Evolutionary conservation across 2,888 invertebrate species (phyloP).

Genomic region (Drosophila cracens): DNA sequence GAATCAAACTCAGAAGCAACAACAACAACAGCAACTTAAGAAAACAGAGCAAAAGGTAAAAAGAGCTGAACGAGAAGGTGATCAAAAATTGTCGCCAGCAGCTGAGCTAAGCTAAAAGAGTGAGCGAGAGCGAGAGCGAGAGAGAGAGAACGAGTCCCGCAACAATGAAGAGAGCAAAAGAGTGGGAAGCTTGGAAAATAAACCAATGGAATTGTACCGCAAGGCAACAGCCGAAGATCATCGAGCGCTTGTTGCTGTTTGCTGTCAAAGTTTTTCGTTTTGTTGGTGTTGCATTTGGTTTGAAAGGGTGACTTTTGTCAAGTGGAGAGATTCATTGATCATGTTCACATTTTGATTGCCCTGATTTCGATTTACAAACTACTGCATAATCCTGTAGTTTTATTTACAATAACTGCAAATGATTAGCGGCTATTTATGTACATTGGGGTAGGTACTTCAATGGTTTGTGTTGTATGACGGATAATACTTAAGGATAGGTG

Average conservation of each 20-base stretch:
- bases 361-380: not conserved
- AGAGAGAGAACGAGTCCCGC: not conserved
- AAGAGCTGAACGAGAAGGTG: slow-evolving; percentile 17
- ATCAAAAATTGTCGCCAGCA: slow-evolving; percentile 24
- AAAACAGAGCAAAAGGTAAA: slow-evolving; percentile 29
- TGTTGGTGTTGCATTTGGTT: not conserved
- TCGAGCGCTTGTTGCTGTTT: not conserved
- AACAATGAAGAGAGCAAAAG: not conserved
- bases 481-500: not conserved
- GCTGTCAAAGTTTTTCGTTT: slow-evolving; percentile 1
- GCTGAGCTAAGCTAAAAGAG: not conserved
- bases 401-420: not conserved
- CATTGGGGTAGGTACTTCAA: slow-evolving; percentile 11
- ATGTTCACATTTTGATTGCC: not conserved
- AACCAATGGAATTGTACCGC: slow-evolving; percentile 26
- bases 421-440: not conserved
- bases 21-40: slow-evolving; percentile 35
- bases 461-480: not conserved
- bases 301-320: slow-evolving; percentile 6
- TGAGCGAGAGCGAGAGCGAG: too few species aligned
- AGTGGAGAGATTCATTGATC: not conserved
- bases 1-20: slow-evolving; percentile 28
- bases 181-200: slow-evolving; percentile 3
- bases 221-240: slow-evolving; percentile 7
- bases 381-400: not conserved